These are phyloP conservation scores for Mastomys coucha DNA, from an alignment of 2,113 vertebrate species.

Conservation along the genomic window DNA sequence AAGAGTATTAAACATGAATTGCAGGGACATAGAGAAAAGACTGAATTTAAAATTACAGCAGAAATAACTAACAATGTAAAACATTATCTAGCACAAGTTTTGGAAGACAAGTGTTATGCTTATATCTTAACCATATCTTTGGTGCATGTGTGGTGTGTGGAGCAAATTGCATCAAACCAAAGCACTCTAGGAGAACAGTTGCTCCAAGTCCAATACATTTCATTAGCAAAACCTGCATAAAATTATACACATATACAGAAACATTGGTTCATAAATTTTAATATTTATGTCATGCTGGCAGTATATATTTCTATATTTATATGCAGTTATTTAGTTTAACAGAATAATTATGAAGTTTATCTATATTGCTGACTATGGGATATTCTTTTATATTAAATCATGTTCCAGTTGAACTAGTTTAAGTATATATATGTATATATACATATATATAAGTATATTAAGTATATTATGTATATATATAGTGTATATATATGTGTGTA, in stretches of 20 bases:
- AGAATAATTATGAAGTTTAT: background rate
- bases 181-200: background rate
- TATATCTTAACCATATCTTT: background rate
- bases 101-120: background rate
- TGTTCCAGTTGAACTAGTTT: background rate
- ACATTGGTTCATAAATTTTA: background rate
- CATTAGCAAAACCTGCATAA: background rate
- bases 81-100: background rate
- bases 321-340: background rate
- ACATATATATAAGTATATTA: too few relatives aligned
- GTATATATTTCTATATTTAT: background rate
- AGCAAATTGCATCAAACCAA: background rate
- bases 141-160: background rate
- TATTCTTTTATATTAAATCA: background rate
- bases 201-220: accelerated
- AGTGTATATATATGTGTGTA: too few relatives aligned
- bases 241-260: background rate
- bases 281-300: background rate
- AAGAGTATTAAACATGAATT: background rate
- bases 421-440: too few relatives aligned
- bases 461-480: too few relatives aligned
- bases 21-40: background rate
- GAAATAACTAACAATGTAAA: background rate
- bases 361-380: background rate
- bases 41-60: conserved; percentile 9